phyloP scores from a whole-genome alignment of 2,888 invertebrate species.

The Meiosimyza platycephala region DNA sequence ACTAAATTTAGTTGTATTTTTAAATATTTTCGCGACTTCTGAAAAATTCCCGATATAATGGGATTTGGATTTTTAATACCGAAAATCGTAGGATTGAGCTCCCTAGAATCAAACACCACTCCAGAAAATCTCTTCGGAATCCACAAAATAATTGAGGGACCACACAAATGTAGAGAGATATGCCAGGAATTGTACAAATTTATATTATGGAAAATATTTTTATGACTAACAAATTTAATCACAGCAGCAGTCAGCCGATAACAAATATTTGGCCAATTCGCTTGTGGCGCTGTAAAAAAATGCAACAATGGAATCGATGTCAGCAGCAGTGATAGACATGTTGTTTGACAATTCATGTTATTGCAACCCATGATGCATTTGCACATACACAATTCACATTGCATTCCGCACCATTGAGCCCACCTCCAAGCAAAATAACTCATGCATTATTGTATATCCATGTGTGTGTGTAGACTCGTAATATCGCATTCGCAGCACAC shows the following conservation, averaged over 20 bases:
- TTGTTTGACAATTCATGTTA: neutral
- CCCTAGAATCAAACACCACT: no score
- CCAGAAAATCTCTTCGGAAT: neutral
- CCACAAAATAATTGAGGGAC: neutral
- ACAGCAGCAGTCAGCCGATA: neutral
- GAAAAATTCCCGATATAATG: no score
- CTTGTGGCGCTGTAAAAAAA: neutral
- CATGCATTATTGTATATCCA: neutral
- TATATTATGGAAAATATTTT: slow-evolving; percentile 21
- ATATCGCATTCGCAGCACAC: no score
- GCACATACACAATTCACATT: neutral
- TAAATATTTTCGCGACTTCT: no score
- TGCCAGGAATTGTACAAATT: slow-evolving; percentile 14
- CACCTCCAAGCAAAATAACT: neutral
- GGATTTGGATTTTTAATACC: no score
- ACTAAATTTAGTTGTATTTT: no score
- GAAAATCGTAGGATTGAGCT: no score
- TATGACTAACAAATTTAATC: slow-evolving; percentile 20
- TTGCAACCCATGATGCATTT: slow-evolving; percentile 1
- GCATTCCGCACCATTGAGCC: no score
- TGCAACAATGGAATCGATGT: slow-evolving; percentile 8
- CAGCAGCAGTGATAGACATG: no score
- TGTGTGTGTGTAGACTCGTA: no score
- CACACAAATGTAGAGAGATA: slow-evolving; percentile 2
- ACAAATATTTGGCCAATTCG: no score